These are phyloP conservation scores for Melanerpes aurifrons DNA, from an alignment of 2,113 vertebrate species.

Conservation along the genomic window DNA sequence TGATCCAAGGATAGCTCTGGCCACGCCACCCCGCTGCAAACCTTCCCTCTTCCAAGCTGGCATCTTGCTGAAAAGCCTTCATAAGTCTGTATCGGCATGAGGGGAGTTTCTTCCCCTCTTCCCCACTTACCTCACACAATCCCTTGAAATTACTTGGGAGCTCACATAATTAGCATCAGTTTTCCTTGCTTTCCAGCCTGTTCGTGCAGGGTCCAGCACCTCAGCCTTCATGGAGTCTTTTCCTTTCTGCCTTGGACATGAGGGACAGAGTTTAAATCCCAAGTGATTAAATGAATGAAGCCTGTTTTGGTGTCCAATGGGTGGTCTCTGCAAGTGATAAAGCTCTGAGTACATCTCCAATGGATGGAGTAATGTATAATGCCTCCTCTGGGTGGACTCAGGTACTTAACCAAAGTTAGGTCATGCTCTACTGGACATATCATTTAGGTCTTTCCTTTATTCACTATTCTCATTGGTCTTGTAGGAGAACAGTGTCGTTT, in stretches of 20 bases:
- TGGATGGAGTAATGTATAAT: background rate
- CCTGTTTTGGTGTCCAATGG: accelerated
- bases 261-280: background rate
- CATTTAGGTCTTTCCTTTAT: background rate
- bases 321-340: background rate
- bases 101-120: background rate
- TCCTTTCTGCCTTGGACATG: background rate
- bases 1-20: background rate
- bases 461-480: background rate
- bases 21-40: accelerated
- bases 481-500: background rate
- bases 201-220: background rate
- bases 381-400: background rate
- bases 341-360: background rate
- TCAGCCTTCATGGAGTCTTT: background rate
- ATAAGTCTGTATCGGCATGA: background rate
- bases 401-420: background rate
- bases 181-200: background rate
- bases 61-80: background rate
- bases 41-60: background rate
- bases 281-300: accelerated
- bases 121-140: background rate
- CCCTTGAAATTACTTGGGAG: background rate
- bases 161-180: background rate
- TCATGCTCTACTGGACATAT: background rate